Conservation (phyloP, 2,797 vertebrate species). For the Lophius americanus region DNA sequence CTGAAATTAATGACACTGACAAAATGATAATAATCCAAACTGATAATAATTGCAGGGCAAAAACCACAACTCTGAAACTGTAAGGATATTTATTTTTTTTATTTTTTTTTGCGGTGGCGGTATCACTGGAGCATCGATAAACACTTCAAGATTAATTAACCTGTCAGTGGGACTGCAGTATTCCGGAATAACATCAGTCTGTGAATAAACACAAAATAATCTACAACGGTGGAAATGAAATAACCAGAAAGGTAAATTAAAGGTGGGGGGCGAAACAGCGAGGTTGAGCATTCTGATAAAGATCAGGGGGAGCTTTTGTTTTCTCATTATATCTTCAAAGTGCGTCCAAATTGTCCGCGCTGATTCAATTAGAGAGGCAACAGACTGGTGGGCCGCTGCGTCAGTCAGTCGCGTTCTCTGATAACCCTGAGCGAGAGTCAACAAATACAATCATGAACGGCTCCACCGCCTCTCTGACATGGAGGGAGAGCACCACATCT, state of each 20-base stretch:
- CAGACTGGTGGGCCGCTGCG: slow-evolving; percentile 55
- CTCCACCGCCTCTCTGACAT: slow-evolving; percentile 30
- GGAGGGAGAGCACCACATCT: not conserved
- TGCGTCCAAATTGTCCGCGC: slow-evolving; percentile 41
- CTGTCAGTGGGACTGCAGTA: slow-evolving; percentile 35
- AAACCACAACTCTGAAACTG: slow-evolving; percentile 17
- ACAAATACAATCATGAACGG: slow-evolving; percentile 71
- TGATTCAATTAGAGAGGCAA: slow-evolving; percentile 65
- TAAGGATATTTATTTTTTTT: slow-evolving; percentile 1
- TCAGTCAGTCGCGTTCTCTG: slow-evolving; percentile 77
- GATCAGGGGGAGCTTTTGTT: slow-evolving; percentile 58
- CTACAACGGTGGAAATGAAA: slow-evolving; percentile 67
- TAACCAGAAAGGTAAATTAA: slow-evolving; percentile 45
- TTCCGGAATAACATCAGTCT: slow-evolving; percentile 36
- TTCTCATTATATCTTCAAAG: slow-evolving; percentile 67
- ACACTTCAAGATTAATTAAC: slow-evolving; percentile 67
- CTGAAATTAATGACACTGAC: slow-evolving; percentile 13
- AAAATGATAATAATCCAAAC: slow-evolving; percentile 18
- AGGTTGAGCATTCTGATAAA: slow-evolving; percentile 42
- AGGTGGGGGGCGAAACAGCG: slow-evolving; percentile 42
- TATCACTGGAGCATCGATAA: slow-evolving; percentile 35
- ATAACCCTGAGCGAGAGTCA: slow-evolving; percentile 76
- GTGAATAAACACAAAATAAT: slow-evolving; percentile 57
- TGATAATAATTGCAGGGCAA: slow-evolving; percentile 9
- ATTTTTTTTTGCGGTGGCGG: not conserved